Conservation (phyloP, 2,797 vertebrate species). For the Moxostoma hubbsi region DNA sequence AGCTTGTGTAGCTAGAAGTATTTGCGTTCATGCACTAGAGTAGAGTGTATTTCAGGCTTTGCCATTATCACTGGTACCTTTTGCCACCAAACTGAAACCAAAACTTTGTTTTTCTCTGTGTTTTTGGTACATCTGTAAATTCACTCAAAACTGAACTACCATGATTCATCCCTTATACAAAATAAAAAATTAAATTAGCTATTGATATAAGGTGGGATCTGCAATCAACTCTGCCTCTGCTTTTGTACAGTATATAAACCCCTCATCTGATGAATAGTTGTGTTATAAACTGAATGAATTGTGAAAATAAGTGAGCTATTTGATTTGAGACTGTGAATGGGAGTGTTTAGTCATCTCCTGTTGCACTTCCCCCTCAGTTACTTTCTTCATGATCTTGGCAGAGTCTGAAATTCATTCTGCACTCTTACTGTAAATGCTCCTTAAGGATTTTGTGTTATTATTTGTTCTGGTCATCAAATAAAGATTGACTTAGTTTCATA, state of each 20-base stretch:
- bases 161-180: neutral
- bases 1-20: no score
- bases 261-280: neutral
- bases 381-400: neutral
- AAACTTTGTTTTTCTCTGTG: neutral
- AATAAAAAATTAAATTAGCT: neutral
- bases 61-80: neutral
- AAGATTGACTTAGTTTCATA: conserved; percentile 41
- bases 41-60: neutral
- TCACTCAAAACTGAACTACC: neutral
- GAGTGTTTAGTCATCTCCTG: conserved; percentile 11
- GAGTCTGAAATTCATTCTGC: conserved; percentile 3
- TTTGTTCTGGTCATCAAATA: no score
- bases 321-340: neutral
- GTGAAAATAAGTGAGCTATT: conserved; percentile 20
- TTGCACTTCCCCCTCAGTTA: conserved; percentile 40
- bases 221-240: neutral
- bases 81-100: neutral
- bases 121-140: conserved; percentile 26
- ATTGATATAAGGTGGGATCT: neutral
- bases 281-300: conserved; percentile 27
- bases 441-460: conserved; percentile 4
- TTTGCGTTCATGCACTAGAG: neutral
- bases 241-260: conserved; percentile 17
- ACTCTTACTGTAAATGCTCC: conserved; percentile 40